Evolutionary conservation across 2,113 vertebrate species (phyloP).

Genomic region (Varanus salvator): DNA sequence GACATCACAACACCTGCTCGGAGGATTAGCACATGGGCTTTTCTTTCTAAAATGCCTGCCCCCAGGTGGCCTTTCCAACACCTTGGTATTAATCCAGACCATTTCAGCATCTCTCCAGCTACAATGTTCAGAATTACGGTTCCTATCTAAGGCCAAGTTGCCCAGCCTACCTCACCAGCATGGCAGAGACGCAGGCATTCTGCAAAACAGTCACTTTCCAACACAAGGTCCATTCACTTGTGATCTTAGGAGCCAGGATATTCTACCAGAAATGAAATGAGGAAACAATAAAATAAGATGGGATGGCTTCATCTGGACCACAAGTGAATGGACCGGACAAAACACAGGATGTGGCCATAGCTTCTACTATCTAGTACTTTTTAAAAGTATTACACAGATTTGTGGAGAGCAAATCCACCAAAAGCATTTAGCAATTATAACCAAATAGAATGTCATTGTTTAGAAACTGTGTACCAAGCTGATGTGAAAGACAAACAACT

Average conservation of each 20-base stretch:
- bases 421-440: background rate
- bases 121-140: background rate
- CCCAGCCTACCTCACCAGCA: background rate
- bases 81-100: slow-evolving; percentile 17
- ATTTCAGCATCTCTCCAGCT: background rate
- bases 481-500: background rate
- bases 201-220: background rate
- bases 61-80: slow-evolving; percentile 47
- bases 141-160: background rate
- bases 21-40: slow-evolving; percentile 65
- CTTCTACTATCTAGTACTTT: background rate
- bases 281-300: background rate
- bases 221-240: background rate
- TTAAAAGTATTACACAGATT: background rate
- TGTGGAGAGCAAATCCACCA: background rate
- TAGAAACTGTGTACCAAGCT: background rate
- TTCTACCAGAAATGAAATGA: no score
- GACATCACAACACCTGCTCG: slow-evolving; percentile 32
- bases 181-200: background rate
- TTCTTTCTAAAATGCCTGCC: slow-evolving; percentile 31
- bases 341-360: background rate
- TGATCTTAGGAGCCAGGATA: background rate
- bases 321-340: background rate
- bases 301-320: background rate
- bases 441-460: background rate